Conservation (phyloP, 2,797 vertebrate genomes). For the Helicolenus hilgendorfi region DNA sequence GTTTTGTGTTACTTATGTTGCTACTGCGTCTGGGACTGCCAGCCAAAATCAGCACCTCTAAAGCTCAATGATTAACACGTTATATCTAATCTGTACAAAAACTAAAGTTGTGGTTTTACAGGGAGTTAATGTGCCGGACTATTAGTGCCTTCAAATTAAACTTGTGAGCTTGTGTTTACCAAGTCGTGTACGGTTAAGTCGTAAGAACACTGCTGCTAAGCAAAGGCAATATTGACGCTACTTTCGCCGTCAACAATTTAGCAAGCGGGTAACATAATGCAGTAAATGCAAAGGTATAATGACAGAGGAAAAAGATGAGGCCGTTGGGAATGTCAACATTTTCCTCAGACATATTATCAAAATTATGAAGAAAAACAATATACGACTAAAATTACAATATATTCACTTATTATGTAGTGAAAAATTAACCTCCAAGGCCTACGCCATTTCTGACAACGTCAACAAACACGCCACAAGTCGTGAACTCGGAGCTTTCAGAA, state of each 20-base stretch:
- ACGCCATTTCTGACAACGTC: too few species aligned
- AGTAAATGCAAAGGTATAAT: neutral
- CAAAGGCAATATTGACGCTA: too few species aligned
- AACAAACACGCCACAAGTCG: too few species aligned
- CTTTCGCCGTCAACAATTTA: too few species aligned
- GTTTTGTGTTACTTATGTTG: neutral
- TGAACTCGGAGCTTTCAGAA: too few species aligned
- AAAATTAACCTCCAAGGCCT: too few species aligned
- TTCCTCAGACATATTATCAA: too few species aligned
- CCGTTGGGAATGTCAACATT: too few species aligned
- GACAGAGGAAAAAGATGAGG: neutral
- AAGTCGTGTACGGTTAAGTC: neutral
- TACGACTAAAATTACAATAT: too few species aligned
- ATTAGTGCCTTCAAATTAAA: neutral
- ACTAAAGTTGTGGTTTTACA: too few species aligned
- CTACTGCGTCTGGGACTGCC: neutral
- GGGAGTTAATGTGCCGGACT: neutral
- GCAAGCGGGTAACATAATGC: neutral
- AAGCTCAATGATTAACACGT: neutral
- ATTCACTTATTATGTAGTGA: too few species aligned
- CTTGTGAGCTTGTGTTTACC: neutral
- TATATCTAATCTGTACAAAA: too few species aligned
- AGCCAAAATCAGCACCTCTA: neutral
- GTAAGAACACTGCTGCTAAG: neutral
- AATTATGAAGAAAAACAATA: neutral